Evolutionary conservation across 2,797 vertebrate species (phyloP).

Genomic region (Pristis pectinata): DNA sequence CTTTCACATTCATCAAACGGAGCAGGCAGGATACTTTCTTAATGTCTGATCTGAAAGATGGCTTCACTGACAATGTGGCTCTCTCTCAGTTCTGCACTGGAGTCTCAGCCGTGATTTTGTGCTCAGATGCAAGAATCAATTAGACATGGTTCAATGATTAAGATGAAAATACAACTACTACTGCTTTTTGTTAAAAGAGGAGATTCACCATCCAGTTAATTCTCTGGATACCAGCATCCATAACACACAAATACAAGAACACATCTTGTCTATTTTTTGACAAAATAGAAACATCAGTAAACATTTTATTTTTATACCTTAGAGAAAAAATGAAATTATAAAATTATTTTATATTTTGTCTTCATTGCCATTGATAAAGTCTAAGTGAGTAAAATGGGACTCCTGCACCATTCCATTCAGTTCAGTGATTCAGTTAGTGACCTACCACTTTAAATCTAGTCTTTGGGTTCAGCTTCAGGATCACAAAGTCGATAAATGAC

Average conservation of each 20-base stretch:
- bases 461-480: neutral
- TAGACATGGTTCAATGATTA: neutral
- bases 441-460: conserved; percentile 14
- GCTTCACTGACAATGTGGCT: neutral
- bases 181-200: neutral
- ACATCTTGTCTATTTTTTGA: conserved; percentile 27
- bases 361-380: conserved; percentile 3
- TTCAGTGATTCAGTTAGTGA: conserved; percentile 23
- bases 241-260: conserved; percentile 3
- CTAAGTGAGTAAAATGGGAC: neutral
- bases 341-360: conserved; percentile 32
- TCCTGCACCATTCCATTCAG: neutral
- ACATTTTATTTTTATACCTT: conserved; percentile 32
- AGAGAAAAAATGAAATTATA: conserved; percentile 24
- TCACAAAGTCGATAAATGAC: conserved; percentile 25
- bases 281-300: conserved; percentile 36
- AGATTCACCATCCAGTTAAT: neutral
- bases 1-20: neutral
- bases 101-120: neutral
- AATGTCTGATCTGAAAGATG: neutral
- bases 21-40: neutral
- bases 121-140: neutral
- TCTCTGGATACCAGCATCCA: neutral
- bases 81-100: neutral
- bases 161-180: neutral